Conservation (phyloP, 2,888 invertebrate genomes). For the Spodoptera picta region DNA sequence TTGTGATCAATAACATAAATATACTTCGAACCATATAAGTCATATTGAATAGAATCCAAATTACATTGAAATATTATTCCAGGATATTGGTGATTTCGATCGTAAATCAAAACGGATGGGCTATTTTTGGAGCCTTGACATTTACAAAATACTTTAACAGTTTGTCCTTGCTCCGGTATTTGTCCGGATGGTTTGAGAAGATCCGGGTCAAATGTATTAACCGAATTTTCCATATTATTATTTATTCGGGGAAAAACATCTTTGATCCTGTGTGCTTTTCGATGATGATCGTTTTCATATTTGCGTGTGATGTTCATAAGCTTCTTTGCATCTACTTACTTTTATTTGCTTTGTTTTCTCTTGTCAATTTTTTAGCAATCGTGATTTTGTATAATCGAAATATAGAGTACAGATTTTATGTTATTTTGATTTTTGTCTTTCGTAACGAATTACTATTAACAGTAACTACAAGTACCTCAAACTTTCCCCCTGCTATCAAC, state of each 20-base stretch:
- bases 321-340: not conserved
- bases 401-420: not conserved
- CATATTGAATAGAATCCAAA: constrained; percentile 18
- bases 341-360: not conserved
- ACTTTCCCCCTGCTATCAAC: too few species aligned
- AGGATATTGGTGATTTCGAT: constrained; percentile 31
- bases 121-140: constrained; percentile 49
- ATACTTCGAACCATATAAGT: constrained; percentile 28
- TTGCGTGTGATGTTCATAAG: not conserved
- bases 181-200: constrained; percentile 53
- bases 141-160: constrained; percentile 45
- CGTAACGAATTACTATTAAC: too few species aligned
- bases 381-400: too few species aligned
- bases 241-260: constrained; percentile 8
- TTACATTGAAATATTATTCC: constrained; percentile 42
- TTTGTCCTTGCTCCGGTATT: constrained; percentile 68
- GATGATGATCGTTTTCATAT: not conserved
- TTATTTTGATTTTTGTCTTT: not conserved
- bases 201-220: constrained; percentile 62
- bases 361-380: not conserved
- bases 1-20: constrained; percentile 26
- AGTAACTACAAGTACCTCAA: not conserved
- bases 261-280: constrained; percentile 13
- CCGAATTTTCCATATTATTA: constrained; percentile 36
- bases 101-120: constrained; percentile 40